Evolutionary conservation across 2,888 invertebrate genomes (phyloP), one percentile per base, ranked within the genome.

Genomic region (Troglohyphantes excavatus): DNA sequence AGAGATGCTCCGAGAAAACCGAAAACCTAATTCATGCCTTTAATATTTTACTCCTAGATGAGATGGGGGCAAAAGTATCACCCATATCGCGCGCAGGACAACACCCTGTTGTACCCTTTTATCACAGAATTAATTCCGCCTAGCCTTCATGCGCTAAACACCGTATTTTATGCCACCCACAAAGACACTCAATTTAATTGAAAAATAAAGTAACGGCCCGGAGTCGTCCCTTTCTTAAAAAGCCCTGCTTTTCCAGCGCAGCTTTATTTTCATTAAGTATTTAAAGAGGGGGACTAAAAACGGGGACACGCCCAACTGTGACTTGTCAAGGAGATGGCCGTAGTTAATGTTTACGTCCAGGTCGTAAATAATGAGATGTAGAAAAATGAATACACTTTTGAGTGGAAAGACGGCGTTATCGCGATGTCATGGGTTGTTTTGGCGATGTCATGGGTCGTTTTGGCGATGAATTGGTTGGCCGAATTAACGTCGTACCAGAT

Each of bases 161-260:
- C 86, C 39, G 63, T 70, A 78, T 70, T 86, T 86, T 78, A 86
- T 87, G 79, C 87, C 87, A 81, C 87, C 87, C 87, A 79, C 39
- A 87, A 87, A 87, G 87, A 87, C 87, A 87, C 87, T 87, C 87
- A 79, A 79, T 87, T 87, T 87, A 87, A 87, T 87, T 87, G 87
- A 87, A 87, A 75, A 87, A 79, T 79, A 78, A 87, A 87, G 79
- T 87, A 53, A 68, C 81, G 53, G 53, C 27, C 59, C n/a, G n/a
- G n/a, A n/a, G 43, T 43, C 83, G 83, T 86, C 70, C 17, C n/a
- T 53, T n/a, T 53, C 84, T 84, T 84, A 84, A 84, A 84, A 84
- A 72, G 70, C 23, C 59, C 21, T 53, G 13, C 46, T n/a, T n/a
- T n/a, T n/a, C n/a, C n/a, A n/a, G n/a, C 33, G 39, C 43, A 76